A percentile compares a stretch with the other conserved stretches of the same genome.
These are phyloP conservation scores for Campylomormyrus numenius DNA, from an alignment of 2,113 vertebrate genomes.

Conservation along the genomic window DNA sequence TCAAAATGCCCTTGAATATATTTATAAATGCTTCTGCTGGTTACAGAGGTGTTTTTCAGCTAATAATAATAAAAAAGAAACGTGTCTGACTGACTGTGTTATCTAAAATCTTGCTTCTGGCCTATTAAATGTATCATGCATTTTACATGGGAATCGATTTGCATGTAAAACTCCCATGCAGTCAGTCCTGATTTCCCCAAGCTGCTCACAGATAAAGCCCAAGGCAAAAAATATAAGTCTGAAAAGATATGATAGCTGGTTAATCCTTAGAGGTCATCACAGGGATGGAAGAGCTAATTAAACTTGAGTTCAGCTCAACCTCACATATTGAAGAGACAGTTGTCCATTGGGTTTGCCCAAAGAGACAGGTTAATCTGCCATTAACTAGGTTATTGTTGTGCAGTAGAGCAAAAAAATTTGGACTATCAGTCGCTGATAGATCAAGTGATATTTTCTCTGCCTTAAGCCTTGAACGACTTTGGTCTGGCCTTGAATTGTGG, in stretches of 20 bases:
- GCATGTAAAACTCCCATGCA: background rate
- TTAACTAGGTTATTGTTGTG: background rate
- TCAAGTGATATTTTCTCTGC: background rate
- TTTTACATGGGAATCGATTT: conserved; percentile 37
- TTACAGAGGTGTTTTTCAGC: background rate
- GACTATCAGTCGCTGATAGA: background rate
- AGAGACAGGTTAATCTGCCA: background rate
- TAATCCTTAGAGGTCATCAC: background rate
- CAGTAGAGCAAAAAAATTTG: background rate
- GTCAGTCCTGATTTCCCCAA: background rate
- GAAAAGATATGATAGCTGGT: background rate
- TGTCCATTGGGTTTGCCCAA: background rate
- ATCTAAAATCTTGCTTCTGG: conserved; percentile 25
- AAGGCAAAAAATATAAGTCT: background rate
- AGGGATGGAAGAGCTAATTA: background rate
- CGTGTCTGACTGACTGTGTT: conserved; percentile 32
- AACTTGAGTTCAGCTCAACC: background rate
- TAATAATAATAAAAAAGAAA: background rate
- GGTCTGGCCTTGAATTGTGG: background rate
- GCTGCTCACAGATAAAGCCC: background rate
- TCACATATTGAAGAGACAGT: background rate
- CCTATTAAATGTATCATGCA: conserved; percentile 43
- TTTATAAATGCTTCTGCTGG: background rate
- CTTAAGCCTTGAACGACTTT: background rate
- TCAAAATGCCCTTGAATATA: background rate